Base-by-base conservation (phyloP, 1,140 invertebrate species). In the Anthonomus grandis region DNA sequence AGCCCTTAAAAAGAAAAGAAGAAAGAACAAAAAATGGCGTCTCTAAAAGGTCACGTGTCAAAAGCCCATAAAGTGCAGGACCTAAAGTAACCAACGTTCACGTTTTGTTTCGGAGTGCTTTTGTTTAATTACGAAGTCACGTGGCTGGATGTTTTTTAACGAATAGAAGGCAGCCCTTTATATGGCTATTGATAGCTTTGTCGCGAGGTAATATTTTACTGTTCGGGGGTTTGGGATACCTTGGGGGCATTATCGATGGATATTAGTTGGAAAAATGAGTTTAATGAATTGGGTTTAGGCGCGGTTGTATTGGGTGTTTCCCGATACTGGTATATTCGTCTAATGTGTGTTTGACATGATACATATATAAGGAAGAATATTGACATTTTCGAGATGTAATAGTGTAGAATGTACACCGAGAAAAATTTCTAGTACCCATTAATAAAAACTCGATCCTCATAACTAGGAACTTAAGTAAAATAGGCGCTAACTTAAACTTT, bases 81-180 rank as follows among this genome's bases (percentile, higher is more conserved):
- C 25, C n/a, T n/a, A n/a, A n/a, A n/a, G n/a, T n/a, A n/a, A 18
- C 21, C 39, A 21, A 25, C 23, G 22, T 47, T 48, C 12, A 8
- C 15, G 25, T 49, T 38, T 39, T 57, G 54, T 57, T 48, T 57
- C 36, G 54, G 18, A 49, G 38, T 57, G 54, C 54, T 49, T 57
- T 57, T 48, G 54, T 57, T 57, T 48, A 57, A 57, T 57, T 57
- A 57, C 19, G 6, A 18, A 42, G 38, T 57, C 54, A 57, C 54
- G 54, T 57, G 54, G 31, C 45, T n/a, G n/a, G n/a, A 21, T 39
- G 36, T 37, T 22, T 17, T 10, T 46, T 53, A 53, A 53, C 50
- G 39, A 53, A 53, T n/a, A n/a, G n/a, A n/a, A n/a, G n/a, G 8
- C 12, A 19, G 25, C 36, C 25, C 36, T 15, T 31, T 15, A 34